Evolutionary conservation across 2,113 vertebrate genomes (phyloP).

Genomic region (Neopipo cinnamomea): DNA sequence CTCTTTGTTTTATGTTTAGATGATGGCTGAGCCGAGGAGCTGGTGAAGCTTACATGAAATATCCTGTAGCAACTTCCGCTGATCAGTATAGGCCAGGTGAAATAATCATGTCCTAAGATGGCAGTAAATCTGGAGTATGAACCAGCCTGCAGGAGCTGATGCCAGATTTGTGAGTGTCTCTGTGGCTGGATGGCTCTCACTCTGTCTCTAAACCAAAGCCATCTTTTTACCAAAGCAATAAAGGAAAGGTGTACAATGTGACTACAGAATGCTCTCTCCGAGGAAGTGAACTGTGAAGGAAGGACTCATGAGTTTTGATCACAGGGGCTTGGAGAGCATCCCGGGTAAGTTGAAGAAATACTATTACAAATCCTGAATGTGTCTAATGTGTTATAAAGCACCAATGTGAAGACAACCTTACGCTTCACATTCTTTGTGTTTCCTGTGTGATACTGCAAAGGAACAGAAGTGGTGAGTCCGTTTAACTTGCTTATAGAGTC

Average conservation of each 20-base stretch:
- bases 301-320: constrained; percentile 84
- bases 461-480: background rate
- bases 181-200: constrained; percentile 61
- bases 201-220: constrained; percentile 58
- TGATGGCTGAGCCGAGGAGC: background rate
- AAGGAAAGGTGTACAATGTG: constrained; percentile 28
- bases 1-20: constrained; percentile 23
- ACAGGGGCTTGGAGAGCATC: constrained; percentile 80
- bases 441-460: background rate
- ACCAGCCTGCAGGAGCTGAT: background rate
- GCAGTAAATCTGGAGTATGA: background rate
- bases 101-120: background rate
- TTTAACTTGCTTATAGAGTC: background rate
- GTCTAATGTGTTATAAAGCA: background rate
- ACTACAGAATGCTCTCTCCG: constrained; percentile 63
- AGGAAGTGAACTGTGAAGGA: constrained; percentile 81
- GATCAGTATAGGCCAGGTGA: background rate
- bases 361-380: background rate
- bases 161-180: background rate
- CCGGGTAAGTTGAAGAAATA: constrained; percentile 76
- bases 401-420: background rate
- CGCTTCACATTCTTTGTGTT: background rate
- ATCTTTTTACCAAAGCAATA: constrained; percentile 60
- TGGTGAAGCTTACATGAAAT: background rate
- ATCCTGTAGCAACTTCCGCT: background rate